Evolutionary conservation across 2,797 vertebrate genomes (phyloP).

Genomic region (Mico argentatus): DNA sequence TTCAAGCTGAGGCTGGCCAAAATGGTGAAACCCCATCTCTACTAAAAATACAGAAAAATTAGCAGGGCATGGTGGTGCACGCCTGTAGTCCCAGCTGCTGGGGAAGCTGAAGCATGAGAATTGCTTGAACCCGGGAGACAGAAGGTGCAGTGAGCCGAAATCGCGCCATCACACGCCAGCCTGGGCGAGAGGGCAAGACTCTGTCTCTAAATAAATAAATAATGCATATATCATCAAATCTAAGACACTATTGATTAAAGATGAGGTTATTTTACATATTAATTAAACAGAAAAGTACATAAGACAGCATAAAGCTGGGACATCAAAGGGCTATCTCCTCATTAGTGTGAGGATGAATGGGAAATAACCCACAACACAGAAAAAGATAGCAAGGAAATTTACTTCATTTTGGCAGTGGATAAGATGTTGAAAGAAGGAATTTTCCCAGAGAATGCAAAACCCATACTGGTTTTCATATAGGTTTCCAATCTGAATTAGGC

Average conservation of each 20-base stretch:
- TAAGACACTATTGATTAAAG: background rate
- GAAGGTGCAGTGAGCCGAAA: background rate
- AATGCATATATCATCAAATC: background rate
- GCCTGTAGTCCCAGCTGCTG: background rate
- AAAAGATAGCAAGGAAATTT: conserved; percentile 15
- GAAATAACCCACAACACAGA: background rate
- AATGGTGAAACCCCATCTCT: background rate
- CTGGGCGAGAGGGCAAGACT: background rate
- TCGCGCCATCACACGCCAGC: background rate
- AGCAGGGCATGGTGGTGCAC: background rate
- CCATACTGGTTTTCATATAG: background rate
- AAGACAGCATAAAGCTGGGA: background rate
- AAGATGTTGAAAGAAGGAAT: background rate
- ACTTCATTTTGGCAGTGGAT: background rate
- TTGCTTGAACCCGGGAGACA: background rate
- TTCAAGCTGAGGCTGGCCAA: background rate
- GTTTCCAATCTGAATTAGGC: background rate
- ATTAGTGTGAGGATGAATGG: background rate
- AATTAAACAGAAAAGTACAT: background rate
- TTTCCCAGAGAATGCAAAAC: background rate
- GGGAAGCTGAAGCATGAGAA: background rate
- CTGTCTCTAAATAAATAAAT: background rate
- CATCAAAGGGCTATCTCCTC: background rate
- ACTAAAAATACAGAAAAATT: background rate
- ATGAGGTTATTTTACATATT: background rate